Evolutionary conservation across 1,140 invertebrate species (phyloP).

Genomic region (Tribolium madens): DNA sequence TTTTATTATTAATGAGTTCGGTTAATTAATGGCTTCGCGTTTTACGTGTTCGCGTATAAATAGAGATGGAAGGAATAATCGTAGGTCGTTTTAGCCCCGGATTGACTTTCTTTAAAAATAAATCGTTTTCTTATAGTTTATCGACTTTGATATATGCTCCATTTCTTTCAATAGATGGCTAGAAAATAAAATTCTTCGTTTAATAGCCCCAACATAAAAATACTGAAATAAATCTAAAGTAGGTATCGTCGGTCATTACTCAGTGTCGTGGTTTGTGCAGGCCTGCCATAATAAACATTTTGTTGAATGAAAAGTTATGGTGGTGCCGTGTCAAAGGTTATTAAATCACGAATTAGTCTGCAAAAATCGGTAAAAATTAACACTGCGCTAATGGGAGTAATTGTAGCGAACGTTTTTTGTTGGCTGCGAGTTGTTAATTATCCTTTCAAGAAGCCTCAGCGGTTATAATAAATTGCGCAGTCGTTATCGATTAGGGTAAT

Average conservation of each 20-base stretch:
- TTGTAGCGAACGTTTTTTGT: constrained; percentile 22
- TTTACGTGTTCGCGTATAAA: too few species aligned
- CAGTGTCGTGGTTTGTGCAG: not conserved
- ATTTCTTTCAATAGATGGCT: not conserved
- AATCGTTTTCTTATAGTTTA: not conserved
- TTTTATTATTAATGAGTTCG: too few species aligned
- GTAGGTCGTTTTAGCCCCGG: not conserved
- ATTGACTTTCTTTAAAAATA: not conserved
- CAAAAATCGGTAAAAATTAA: constrained; percentile 32
- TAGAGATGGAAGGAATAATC: not conserved
- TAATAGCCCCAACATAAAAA: not conserved
- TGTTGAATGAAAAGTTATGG: constrained; percentile 20
- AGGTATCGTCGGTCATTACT: not conserved
- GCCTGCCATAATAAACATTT: constrained; percentile 13
- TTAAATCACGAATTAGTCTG: constrained; percentile 12
- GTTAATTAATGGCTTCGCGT: not conserved
- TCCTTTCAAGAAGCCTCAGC: constrained; percentile 22
- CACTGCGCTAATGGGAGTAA: constrained; percentile 16
- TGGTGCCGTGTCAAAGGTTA: constrained; percentile 14
- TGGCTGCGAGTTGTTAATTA: constrained; percentile 10
- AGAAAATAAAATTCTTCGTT: not conserved
- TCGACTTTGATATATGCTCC: not conserved
- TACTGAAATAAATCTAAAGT: not conserved
- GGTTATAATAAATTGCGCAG: constrained; percentile 31
- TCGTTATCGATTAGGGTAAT: constrained; percentile 27